Conservation (phyloP, 2,797 vertebrate species). For the Orestias chungarensis region DNA sequence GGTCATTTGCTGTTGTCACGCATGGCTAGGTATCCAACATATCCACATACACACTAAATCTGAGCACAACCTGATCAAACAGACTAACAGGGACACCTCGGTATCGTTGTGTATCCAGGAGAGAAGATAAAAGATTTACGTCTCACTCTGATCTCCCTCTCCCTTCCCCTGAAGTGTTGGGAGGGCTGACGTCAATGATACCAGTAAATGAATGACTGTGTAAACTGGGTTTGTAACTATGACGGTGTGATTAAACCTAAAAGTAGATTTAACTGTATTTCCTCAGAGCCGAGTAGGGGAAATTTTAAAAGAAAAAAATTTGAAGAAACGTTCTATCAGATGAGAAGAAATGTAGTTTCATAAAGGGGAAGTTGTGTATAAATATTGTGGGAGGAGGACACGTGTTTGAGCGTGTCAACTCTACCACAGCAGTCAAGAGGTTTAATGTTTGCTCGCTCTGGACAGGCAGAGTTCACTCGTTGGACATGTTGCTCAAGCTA, state of each 20-base stretch:
- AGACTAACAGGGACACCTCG: slow-evolving; percentile 53
- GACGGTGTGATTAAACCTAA: not conserved
- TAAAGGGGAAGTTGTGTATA: slow-evolving; percentile 39
- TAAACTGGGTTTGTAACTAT: not conserved
- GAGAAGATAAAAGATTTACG: slow-evolving; percentile 54
- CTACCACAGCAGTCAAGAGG: slow-evolving; percentile 27
- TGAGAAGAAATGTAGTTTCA: slow-evolving; percentile 58
- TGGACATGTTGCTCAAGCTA: slow-evolving; percentile 59
- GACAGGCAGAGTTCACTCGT: slow-evolving; percentile 59
- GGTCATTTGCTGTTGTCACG: slow-evolving; percentile 66
- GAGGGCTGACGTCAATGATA: slow-evolving; percentile 11
- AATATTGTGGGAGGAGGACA: slow-evolving; percentile 24
- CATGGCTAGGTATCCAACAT: slow-evolving; percentile 53
- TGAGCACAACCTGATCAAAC: slow-evolving; percentile 73
- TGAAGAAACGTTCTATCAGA: slow-evolving; percentile 39
- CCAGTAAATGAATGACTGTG: slow-evolving; percentile 7
- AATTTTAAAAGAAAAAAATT: slow-evolving; percentile 3
- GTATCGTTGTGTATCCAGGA: slow-evolving; percentile 50
- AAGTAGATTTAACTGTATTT: not conserved
- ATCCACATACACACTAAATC: slow-evolving; percentile 28
- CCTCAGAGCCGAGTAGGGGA: slow-evolving; percentile 11
- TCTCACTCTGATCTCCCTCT: slow-evolving; percentile 32
- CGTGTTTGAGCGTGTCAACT: slow-evolving; percentile 56
- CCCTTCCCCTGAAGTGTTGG: slow-evolving; percentile 4
- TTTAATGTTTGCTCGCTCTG: slow-evolving; percentile 52